Evolutionary conservation across 2,797 vertebrate genomes (phyloP).

Genomic region (Danio choprae): DNA sequence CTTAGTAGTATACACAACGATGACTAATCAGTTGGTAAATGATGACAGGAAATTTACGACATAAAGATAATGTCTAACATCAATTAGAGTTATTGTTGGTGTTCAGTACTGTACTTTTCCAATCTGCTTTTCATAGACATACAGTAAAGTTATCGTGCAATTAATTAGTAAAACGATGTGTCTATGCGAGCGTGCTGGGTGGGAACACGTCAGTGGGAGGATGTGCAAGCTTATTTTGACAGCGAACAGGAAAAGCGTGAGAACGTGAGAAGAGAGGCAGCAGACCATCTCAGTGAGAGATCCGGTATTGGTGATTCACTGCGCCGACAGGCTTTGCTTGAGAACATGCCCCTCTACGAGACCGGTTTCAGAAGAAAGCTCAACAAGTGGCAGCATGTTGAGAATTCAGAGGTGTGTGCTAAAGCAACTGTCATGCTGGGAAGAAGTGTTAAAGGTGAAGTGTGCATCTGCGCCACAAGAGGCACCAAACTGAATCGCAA

Average conservation of each 20-base stretch:
- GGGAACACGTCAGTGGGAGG: conserved; percentile 14
- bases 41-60: not conserved
- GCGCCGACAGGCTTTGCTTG: conserved; percentile 48
- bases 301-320: conserved; percentile 47
- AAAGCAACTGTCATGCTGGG: conserved; percentile 30
- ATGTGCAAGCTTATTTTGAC: conserved; percentile 8
- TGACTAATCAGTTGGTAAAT: conserved; percentile 8
- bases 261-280: conserved; percentile 40
- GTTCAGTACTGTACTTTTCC: not conserved
- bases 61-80: not conserved
- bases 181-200: not conserved
- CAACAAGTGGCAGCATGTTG: conserved; percentile 50
- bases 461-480: conserved; percentile 5
- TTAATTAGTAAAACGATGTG: conserved; percentile 4
- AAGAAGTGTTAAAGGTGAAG: conserved; percentile 11
- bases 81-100: not conserved
- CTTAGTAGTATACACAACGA: not conserved
- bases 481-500: not conserved
- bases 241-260: conserved; percentile 30
- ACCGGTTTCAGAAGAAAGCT: conserved; percentile 34
- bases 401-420: conserved; percentile 30
- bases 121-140: not conserved
- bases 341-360: conserved; percentile 31
- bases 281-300: conserved; percentile 21
- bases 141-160: not conserved